phyloP scores from a whole-genome alignment of 2,113 vertebrate species.

The Ciconia maguari region DNA sequence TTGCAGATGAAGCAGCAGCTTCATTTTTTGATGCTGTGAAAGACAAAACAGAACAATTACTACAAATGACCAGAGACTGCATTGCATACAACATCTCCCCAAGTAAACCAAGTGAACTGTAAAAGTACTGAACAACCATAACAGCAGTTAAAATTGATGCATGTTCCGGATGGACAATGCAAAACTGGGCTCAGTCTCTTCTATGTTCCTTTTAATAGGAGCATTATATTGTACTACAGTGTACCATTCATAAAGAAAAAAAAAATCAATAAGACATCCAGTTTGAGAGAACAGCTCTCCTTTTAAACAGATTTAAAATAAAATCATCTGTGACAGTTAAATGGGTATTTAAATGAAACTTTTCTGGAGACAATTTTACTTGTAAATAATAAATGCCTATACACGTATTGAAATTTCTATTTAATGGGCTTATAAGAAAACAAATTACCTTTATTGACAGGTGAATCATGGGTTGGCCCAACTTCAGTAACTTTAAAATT shows the following conservation, averaged over 20 bases:
- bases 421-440: not conserved
- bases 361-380: not conserved
- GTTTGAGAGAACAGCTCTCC: not conserved
- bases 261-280: not conserved
- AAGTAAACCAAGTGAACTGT: not conserved
- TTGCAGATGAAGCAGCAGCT: not conserved
- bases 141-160: not conserved
- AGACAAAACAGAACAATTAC: not conserved
- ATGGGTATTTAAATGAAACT: not conserved
- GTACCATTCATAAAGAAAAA: not conserved
- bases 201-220: not conserved
- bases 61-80: not conserved
- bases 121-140: not conserved
- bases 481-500: slow-evolving; percentile 40
- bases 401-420: not conserved
- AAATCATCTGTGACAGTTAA: not conserved
- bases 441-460: slow-evolving; percentile 63
- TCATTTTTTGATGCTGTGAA: slow-evolving; percentile 40
- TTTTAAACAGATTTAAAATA: not conserved
- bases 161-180: not conserved
- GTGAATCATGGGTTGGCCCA: slow-evolving; percentile 70
- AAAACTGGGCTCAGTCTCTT: not conserved
- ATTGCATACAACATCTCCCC: not conserved
- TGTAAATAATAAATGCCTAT: not conserved
- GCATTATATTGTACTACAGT: not conserved